These are phyloP conservation scores for Rousettus madagascariensis DNA, from an alignment of 2,797 vertebrate genomes.

Conservation along the genomic window DNA sequence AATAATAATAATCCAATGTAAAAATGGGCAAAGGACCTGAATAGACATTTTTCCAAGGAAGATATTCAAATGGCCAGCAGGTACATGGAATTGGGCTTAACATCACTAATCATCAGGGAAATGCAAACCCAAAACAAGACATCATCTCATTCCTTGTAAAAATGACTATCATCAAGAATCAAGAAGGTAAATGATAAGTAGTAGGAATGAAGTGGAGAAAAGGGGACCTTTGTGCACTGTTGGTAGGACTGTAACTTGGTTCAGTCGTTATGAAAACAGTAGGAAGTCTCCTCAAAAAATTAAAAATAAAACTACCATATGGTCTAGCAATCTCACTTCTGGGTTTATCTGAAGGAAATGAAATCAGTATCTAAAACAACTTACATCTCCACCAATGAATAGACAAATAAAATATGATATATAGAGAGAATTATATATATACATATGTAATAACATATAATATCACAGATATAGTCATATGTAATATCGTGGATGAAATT, in stretches of 20 bases:
- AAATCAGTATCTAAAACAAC: neutral
- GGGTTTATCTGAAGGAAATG: neutral
- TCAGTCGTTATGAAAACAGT: neutral
- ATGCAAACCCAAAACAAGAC: neutral
- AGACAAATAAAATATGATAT: neutral
- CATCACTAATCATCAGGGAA: neutral
- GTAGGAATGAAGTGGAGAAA: neutral
- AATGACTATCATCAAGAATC: neutral
- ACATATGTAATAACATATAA: too few species aligned
- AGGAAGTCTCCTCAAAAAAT: neutral
- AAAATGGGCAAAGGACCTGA: neutral
- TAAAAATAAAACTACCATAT: neutral
- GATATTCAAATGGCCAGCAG: neutral
- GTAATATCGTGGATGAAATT: too few species aligned
- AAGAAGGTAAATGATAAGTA: neutral
- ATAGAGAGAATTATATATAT: too few species aligned
- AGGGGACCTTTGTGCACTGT: neutral
- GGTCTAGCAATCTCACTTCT: neutral
- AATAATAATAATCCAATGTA: neutral
- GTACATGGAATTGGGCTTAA: neutral
- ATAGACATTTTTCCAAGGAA: neutral
- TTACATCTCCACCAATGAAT: neutral
- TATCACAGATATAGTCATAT: too few species aligned
- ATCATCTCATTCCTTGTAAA: neutral
- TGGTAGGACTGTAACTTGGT: neutral